A percentile compares a stretch with the other conserved stretches of the same genome.
phyloP scores from a whole-genome alignment of 2,113 vertebrate species.

The Salvelinus fontinalis region DNA sequence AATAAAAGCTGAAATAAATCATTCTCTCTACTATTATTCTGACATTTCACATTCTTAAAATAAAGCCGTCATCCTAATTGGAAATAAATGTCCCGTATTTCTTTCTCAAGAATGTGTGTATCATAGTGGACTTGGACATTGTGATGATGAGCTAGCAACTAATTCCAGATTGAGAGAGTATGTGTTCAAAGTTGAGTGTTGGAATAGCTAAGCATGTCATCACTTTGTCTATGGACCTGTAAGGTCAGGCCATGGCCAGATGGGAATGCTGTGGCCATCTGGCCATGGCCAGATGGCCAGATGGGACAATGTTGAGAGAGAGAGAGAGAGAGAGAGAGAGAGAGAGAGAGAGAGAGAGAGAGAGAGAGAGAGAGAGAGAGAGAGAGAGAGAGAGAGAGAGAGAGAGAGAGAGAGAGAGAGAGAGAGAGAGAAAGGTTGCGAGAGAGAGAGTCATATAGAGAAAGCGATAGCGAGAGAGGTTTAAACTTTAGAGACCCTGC shows the following conservation, averaged over 20 bases:
- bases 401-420: too few species aligned
- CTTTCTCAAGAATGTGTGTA: background rate
- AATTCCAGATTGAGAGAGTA: background rate
- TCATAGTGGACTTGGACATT: background rate
- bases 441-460: too few species aligned
- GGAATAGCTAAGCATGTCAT: background rate
- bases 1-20: too few species aligned
- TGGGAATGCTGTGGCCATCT: slow-evolving; percentile 10
- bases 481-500: background rate
- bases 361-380: background rate
- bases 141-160: background rate
- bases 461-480: background rate
- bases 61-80: too few species aligned
- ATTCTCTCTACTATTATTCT: too few species aligned
- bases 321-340: too few species aligned
- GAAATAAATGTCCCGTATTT: background rate
- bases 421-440: too few species aligned
- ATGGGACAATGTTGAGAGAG: too few species aligned
- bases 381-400: too few species aligned
- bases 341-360: too few species aligned
- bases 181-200: background rate
- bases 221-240: background rate
- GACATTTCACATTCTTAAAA: too few species aligned
- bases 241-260: background rate
- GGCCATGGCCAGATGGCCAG: too few species aligned